Percentiles rank a stretch among this genome's conserved stretches.
Conservation (phyloP, 2,113 vertebrate genomes). For the Corvus hawaiiensis region DNA sequence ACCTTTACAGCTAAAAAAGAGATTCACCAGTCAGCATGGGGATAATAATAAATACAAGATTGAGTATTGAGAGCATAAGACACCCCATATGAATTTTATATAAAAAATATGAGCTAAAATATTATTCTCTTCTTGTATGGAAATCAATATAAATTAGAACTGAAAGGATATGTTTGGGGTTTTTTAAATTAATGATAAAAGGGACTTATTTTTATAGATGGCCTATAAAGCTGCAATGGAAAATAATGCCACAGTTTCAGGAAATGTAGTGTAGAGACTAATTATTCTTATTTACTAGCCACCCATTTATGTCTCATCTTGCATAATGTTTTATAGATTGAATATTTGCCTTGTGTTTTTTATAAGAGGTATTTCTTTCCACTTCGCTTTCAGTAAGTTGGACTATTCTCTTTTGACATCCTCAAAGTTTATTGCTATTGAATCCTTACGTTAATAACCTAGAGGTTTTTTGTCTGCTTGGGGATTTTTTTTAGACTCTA, state of each 20-base stretch:
- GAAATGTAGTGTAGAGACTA: not conserved
- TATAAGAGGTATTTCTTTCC: not conserved
- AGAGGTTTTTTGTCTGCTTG: not conserved
- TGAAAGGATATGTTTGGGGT: not conserved
- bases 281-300: not conserved
- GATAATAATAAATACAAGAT: not conserved
- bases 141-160: not conserved
- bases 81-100: not conserved
- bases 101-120: not conserved
- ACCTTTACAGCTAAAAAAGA: not conserved
- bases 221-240: not conserved
- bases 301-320: not conserved
- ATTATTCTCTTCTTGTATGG: not conserved
- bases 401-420: not conserved
- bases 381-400: not conserved
- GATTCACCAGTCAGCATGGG: not conserved
- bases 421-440: not conserved
- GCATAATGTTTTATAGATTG: not conserved
- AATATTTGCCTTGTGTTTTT: not conserved
- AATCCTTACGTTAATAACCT: not conserved
- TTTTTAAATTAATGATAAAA: not conserved
- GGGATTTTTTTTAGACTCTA: not conserved
- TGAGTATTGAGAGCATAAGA: not conserved
- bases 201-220: not conserved
- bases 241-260: not conserved